Evolutionary conservation across 2,113 vertebrate genomes (phyloP).

Genomic region (Daboia siamensis): DNA sequence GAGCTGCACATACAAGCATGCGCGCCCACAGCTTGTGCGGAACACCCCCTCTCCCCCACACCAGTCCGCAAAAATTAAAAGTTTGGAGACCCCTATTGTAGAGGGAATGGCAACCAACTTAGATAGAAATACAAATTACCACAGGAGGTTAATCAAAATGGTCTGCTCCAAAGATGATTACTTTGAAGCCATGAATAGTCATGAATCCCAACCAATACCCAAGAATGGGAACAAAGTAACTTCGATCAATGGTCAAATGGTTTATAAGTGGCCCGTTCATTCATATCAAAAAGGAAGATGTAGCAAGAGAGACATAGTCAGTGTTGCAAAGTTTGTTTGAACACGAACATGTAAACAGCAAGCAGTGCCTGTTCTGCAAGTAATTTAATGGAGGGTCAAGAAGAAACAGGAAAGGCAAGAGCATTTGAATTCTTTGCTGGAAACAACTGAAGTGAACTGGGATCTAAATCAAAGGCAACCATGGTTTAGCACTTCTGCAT

Average conservation of each 20-base stretch:
- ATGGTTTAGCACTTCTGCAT: background rate
- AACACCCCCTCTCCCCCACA: no score
- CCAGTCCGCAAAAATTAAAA: no score
- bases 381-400: background rate
- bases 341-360: background rate
- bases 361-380: background rate
- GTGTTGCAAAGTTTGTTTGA: background rate
- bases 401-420: background rate
- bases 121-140: background rate
- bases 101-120: background rate
- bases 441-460: background rate
- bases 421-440: background rate
- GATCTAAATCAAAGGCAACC: background rate
- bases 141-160: background rate
- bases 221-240: background rate
- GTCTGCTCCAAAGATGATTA: background rate
- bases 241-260: background rate
- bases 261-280: background rate
- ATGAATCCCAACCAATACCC: background rate
- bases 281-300: background rate
- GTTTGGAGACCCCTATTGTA: no score
- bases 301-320: background rate
- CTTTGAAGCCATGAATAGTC: background rate
- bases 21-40: no score
- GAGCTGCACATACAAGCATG: no score